Evolutionary conservation across 1,140 invertebrate genomes (phyloP), one percentile per base, ranked within the genome.

Genomic region (Cydia splendana): DNA sequence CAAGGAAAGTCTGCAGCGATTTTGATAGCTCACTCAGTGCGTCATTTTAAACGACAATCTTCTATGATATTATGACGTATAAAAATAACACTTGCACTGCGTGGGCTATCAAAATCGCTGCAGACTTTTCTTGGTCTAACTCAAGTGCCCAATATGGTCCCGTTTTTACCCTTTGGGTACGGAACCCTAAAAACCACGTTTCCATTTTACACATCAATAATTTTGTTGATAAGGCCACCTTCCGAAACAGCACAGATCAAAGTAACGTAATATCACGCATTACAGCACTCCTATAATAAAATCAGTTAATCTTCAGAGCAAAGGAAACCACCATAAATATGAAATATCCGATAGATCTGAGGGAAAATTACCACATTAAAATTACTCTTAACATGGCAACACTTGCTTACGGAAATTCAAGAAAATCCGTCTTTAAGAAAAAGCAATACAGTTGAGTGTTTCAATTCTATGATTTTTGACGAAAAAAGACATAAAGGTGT

Each of bases 361-460:
- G 34, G 57, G 24, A n/a, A 71, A 71, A 71, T 71, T 71, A 71
- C 67, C 67, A 71, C 67, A 71, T 71, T 71, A 45, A 69, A 69
- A 71, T 71, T 71, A 71, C 67, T 71, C 34, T 42, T 71, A 69
- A 71, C 30, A 30, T 15, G 65, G 67, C 34, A 71, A 71, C 38
- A 71, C 67, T 71, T 53, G 51, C 57, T 20, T 62, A 12, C 7
- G n/a, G 20, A 62, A 18, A 24, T 62, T 62, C 2, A 10, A 0
- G 12, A 51, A 62, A 62, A 24, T 30, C 30, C 30, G 30, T 30
- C 30, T 30, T 30, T 30, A 30, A 30, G 30, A 30, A 30, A 24
- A 24, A 62, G n/a, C 12, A 12, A 24, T 57, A 18, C 15, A 4
- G 53, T 57, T 20, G 9, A 20, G 51, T 10, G 2, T 24, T n/a